phyloP scores from a whole-genome alignment of 2,797 vertebrate genomes.

The Eleutherodactylus coqui region DNA sequence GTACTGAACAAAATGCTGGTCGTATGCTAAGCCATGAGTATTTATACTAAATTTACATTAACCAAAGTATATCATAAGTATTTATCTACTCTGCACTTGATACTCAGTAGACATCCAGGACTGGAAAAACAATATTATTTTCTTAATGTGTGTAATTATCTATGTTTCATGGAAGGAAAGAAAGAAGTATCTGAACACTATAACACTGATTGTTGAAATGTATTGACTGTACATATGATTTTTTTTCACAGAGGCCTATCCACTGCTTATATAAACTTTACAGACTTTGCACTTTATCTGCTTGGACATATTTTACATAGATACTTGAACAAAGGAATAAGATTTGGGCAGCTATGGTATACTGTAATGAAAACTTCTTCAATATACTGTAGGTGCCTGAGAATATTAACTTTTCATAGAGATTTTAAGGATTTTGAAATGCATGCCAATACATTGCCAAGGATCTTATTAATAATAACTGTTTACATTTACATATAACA shows the following conservation, averaged over 20 bases:
- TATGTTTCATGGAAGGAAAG: constrained; percentile 25
- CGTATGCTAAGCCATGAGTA: constrained; percentile 56
- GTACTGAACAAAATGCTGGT: constrained; percentile 53
- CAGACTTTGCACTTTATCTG: constrained; percentile 63
- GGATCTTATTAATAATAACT: constrained; percentile 48
- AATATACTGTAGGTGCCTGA: constrained; percentile 51
- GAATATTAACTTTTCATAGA: constrained; percentile 12
- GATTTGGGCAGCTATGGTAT: constrained; percentile 52
- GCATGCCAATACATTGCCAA: constrained; percentile 62
- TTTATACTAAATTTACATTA: constrained; percentile 31
- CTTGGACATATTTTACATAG: constrained; percentile 49
- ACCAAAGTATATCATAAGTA: constrained; percentile 12
- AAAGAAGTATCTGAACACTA: constrained; percentile 26
- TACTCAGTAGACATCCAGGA: not conserved
- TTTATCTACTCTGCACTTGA: constrained; percentile 16
- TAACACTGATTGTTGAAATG: constrained; percentile 47
- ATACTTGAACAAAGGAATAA: constrained; percentile 58
- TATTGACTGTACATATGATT: constrained; percentile 30
- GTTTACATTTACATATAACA: constrained; percentile 57
- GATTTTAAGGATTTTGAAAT: constrained; percentile 5
- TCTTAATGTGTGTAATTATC: constrained; percentile 14
- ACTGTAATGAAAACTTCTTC: constrained; percentile 3
- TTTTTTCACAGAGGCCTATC: constrained; percentile 61
- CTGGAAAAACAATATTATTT: constrained; percentile 14
- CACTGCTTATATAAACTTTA: constrained; percentile 52